A percentile compares a stretch with the other conserved stretches of the same genome.
Evolutionary conservation across 2,888 invertebrate genomes (phyloP).

Genomic region (Agonum fuliginosum): DNA sequence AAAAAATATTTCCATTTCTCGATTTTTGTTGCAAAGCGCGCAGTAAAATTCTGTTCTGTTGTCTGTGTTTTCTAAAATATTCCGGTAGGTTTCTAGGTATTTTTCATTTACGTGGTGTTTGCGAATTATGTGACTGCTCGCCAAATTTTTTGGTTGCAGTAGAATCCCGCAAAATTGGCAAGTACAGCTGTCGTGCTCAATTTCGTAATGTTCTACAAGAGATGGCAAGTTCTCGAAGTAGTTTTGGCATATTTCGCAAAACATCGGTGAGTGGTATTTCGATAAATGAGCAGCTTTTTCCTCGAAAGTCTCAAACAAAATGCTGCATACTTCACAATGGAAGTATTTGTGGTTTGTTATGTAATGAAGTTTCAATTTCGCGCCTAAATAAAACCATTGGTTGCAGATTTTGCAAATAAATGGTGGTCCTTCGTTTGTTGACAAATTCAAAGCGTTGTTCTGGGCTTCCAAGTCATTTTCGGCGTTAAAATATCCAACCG

Average conservation of each 20-base stretch:
- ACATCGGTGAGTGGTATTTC: slow-evolving; percentile 22
- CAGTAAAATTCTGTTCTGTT: slow-evolving; percentile 39
- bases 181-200: slow-evolving; percentile 25
- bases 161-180: slow-evolving; percentile 51
- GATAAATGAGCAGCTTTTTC: slow-evolving; percentile 25
- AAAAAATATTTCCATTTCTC: slow-evolving; percentile 44
- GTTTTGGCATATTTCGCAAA: slow-evolving; percentile 56
- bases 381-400: slow-evolving; percentile 52
- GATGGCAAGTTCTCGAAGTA: background rate
- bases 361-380: slow-evolving; percentile 53
- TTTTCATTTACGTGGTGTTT: slow-evolving; percentile 34
- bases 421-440: slow-evolving; percentile 33
- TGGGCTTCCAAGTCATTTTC: slow-evolving; percentile 22
- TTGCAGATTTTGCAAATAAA: slow-evolving; percentile 44
- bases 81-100: slow-evolving; percentile 6
- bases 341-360: slow-evolving; percentile 44
- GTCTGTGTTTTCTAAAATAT: background rate
- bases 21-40: slow-evolving; percentile 37
- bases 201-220: slow-evolving; percentile 41
- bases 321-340: slow-evolving; percentile 54
- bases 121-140: slow-evolving; percentile 3
- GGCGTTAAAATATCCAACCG: slow-evolving; percentile 49
- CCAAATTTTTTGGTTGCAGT: slow-evolving; percentile 38
- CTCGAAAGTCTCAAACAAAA: slow-evolving; percentile 28
- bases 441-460: slow-evolving; percentile 23